Base-by-base conservation (phyloP, 2,888 invertebrate species). In the Andricus quercusramuli region DNA sequence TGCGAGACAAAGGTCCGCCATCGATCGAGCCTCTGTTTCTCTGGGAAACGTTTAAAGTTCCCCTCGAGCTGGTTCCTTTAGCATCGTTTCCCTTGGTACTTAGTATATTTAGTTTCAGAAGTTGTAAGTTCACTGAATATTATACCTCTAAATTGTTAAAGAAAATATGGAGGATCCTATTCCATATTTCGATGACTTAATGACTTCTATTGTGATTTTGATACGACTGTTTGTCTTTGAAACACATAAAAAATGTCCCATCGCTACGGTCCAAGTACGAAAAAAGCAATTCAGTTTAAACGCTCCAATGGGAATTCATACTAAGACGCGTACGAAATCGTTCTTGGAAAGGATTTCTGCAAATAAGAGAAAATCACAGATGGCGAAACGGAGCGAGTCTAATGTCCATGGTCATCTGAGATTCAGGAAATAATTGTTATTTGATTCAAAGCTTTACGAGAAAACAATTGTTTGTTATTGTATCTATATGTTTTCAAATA, bases 41-140 rank as follows among this genome's bases (percentile, higher is more conserved):
- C 91, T 87, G 79, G 89, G 91, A 91, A 91, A 89, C 90, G 90
- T 89, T 90, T 90, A 82, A 85, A 85, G 84, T 76, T 83, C 83
- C 79, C 82, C 80, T 79, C 82, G 77, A 80, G 56, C 29, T 74
- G 47, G 32, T 32, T 32, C 70, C 51, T 51, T 51, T 25, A 32
- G 32, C 29, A 37, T n/a, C 13, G 13, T n/a, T 56, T 74, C n/a
- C 74, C 51, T 32, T 32, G 15, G 32, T 70, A 29, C 51, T 70
- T 29, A 74, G n/a, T 56, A 22, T 56, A 74, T 32, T 56, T 74
- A 56, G 74, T 32, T 51, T 70, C 29, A 51, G 51, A 20, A 56
- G 56, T 64, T 29, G 29, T 25, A 17, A 29, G 11, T 11, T 59
- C 59, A 22, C 29, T 29, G 29, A 64, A 29, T 8, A 22, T 15